phyloP scores from a whole-genome alignment of 1,140 invertebrate genomes.

The Drosophila chauvacae region DNA sequence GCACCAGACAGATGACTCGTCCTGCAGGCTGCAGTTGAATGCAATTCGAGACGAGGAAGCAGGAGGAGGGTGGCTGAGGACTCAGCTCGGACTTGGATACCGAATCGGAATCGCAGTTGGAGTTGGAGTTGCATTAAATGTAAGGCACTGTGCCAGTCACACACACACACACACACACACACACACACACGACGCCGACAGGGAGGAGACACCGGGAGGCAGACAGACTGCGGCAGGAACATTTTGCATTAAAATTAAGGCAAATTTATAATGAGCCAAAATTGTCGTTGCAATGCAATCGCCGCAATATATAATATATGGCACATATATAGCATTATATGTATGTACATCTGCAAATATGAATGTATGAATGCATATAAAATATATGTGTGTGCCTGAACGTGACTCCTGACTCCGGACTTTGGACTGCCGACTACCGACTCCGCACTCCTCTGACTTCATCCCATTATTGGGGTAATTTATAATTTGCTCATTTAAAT shows the following conservation, averaged over 20 bases:
- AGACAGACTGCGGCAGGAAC: constrained; percentile 44
- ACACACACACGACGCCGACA: background rate
- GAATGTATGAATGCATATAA: constrained; percentile 15
- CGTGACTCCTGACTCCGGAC: constrained; percentile 27
- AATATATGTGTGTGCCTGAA: constrained; percentile 26
- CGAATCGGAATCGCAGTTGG: constrained; percentile 22
- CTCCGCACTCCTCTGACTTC: constrained; percentile 8
- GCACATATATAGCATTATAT: constrained; percentile 33
- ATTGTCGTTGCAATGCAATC: constrained; percentile 70
- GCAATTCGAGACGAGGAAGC: constrained; percentile 32
- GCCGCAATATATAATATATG: constrained; percentile 55
- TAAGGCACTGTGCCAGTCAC: constrained; percentile 76
- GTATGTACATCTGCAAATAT: constrained; percentile 22
- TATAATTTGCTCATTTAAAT: constrained; percentile 79
- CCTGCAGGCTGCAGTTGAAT: constrained; percentile 56
- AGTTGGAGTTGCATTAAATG: constrained; percentile 71
- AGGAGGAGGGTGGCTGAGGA: background rate
- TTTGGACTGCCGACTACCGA: constrained; percentile 2
- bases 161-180: constrained; percentile 25
- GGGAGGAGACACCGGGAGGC: background rate
- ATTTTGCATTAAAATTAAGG: constrained; percentile 83
- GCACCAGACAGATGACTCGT: constrained; percentile 33
- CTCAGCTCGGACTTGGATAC: constrained; percentile 13
- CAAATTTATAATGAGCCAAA: constrained; percentile 81
- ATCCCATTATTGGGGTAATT: constrained; percentile 72